These are phyloP conservation scores for Ciconia boyciana DNA, from an alignment of 2,113 vertebrate genomes.

Conservation along the genomic window DNA sequence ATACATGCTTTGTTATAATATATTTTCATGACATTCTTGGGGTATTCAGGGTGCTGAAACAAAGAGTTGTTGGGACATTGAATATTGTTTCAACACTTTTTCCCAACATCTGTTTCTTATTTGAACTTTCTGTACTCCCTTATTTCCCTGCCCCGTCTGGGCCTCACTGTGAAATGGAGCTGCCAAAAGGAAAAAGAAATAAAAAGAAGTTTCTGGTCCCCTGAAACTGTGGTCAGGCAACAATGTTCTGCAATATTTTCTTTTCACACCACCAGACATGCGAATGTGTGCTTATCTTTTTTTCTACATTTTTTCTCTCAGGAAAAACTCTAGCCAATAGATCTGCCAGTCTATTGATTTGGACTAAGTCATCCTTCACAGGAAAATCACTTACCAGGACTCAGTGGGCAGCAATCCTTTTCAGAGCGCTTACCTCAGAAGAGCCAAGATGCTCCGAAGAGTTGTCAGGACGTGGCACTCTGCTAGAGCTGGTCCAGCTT, in stretches of 20 bases:
- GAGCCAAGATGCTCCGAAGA: not conserved
- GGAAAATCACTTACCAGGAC: not conserved
- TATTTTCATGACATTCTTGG: not conserved
- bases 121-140: not conserved
- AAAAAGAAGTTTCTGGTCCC: not conserved
- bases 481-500: not conserved
- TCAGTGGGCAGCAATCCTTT: not conserved
- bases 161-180: not conserved
- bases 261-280: not conserved
- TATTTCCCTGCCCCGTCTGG: not conserved
- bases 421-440: not conserved
- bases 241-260: not conserved
- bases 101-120: slow-evolving; percentile 27
- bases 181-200: slow-evolving; percentile 4
- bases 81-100: not conserved
- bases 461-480: not conserved
- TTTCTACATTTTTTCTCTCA: not conserved
- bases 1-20: not conserved
- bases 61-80: not conserved
- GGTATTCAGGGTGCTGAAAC: not conserved
- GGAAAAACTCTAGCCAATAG: not conserved
- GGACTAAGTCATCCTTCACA: not conserved
- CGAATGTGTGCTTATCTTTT: not conserved
- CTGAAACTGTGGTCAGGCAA: not conserved
- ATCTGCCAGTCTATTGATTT: not conserved